These are phyloP conservation scores for Montipora capitata DNA, from an alignment of 92 coral and sea anemone genomes.

Conservation along the genomic window DNA sequence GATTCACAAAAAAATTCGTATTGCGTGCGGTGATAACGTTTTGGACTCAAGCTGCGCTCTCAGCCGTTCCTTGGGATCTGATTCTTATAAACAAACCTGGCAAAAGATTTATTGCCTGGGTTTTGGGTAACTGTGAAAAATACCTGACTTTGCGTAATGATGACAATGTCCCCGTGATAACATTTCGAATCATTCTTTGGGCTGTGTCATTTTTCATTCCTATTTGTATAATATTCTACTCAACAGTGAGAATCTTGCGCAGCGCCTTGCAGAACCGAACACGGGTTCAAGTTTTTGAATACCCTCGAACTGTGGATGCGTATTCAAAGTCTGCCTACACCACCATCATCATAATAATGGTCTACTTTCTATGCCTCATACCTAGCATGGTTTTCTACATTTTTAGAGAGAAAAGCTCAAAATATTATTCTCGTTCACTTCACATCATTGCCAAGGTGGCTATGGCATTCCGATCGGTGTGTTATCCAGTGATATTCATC, in stretches of 20 bases:
- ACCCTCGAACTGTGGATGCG: slow-evolving; percentile 75
- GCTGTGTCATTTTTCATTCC: slow-evolving; percentile 67
- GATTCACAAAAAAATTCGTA: slow-evolving; percentile 69
- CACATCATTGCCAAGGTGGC: slow-evolving; percentile 69
- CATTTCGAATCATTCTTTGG: slow-evolving; percentile 41
- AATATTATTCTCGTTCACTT: slow-evolving; percentile 29
- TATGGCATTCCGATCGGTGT: slow-evolving; percentile 80
- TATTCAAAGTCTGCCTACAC: slow-evolving; percentile 84
- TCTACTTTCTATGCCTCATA: slow-evolving; percentile 81
- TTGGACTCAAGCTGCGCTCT: slow-evolving; percentile 76
- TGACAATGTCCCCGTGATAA: slow-evolving; percentile 15
- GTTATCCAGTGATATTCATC: slow-evolving; percentile 81
- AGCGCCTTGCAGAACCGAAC: slow-evolving; percentile 75
- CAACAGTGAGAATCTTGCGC: slow-evolving; percentile 71
- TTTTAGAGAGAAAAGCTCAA: slow-evolving; percentile 58
- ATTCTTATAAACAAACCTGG: slow-evolving; percentile 60
- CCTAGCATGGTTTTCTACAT: slow-evolving; percentile 74
- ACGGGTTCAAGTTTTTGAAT: slow-evolving; percentile 74
- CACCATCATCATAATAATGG: slow-evolving; percentile 77
- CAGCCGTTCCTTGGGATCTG: slow-evolving; percentile 85
- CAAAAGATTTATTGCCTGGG: slow-evolving; percentile 85
- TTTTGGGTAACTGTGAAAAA: slow-evolving; percentile 77
- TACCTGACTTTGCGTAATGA: slow-evolving; percentile 57
- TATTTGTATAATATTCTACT: slow-evolving; percentile 48
- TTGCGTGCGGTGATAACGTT: slow-evolving; percentile 60